These are phyloP conservation scores for Polyploca ridens DNA, from an alignment of 2,888 invertebrate genomes.

Conservation along the genomic window DNA sequence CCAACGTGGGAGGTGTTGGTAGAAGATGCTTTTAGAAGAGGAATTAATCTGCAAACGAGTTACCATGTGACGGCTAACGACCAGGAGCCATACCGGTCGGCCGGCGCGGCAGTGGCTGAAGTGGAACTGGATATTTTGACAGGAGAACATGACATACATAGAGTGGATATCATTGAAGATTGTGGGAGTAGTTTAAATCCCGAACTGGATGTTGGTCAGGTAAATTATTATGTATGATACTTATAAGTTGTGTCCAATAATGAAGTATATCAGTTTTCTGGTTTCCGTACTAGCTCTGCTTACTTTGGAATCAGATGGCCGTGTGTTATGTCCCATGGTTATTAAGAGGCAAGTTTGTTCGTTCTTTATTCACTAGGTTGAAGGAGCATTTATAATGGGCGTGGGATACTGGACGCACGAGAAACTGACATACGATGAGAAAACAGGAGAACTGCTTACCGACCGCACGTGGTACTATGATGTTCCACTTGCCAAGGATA, in stretches of 20 bases:
- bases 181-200: slow-evolving; percentile 87
- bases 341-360: too few relatives aligned
- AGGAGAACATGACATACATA: slow-evolving; percentile 86
- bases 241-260: too few relatives aligned
- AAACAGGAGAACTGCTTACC: slow-evolving; percentile 88
- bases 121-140: slow-evolving; percentile 90
- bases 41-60: slow-evolving; percentile 65
- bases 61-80: slow-evolving; percentile 58
- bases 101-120: slow-evolving; percentile 86
- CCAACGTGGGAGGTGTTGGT: slow-evolving; percentile 82
- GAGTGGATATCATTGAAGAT: slow-evolving; percentile 88
- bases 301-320: too few relatives aligned
- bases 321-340: neutral
- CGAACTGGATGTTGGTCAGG: slow-evolving; percentile 87
- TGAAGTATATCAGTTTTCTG: neutral
- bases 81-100: slow-evolving; percentile 61
- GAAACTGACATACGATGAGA: slow-evolving; percentile 86
- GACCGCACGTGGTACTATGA: slow-evolving; percentile 92
- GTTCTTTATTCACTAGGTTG: slow-evolving; percentile 64
- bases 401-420: slow-evolving; percentile 91
- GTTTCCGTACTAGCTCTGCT: too few relatives aligned
- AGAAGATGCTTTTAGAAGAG: slow-evolving; percentile 66
- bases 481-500: slow-evolving; percentile 89
- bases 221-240: slow-evolving; percentile 34
- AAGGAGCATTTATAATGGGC: slow-evolving; percentile 91